Evolutionary conservation across 2,888 invertebrate genomes (phyloP).

Genomic region (Heliconius charithonia): DNA sequence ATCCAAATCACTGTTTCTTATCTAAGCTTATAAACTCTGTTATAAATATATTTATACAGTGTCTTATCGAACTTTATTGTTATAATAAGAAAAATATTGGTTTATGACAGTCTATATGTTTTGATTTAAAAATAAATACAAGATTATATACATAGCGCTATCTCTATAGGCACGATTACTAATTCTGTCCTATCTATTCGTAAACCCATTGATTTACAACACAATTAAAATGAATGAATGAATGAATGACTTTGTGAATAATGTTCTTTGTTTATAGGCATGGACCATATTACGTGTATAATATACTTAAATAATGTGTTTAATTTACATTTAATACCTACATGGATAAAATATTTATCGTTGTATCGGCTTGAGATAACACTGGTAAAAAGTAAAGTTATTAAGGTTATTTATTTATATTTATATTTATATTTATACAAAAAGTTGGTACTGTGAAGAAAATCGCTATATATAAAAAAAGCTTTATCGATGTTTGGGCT

Average conservation of each 20-base stretch:
- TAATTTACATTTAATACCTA: neutral
- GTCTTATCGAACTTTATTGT: slow-evolving; percentile 24
- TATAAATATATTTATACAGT: slow-evolving; percentile 20
- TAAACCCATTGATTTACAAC: slow-evolving; percentile 1
- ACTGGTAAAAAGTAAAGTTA: no score
- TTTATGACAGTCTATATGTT: slow-evolving; percentile 22
- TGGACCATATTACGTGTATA: neutral
- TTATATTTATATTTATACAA: no score
- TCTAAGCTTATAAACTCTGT: slow-evolving; percentile 12
- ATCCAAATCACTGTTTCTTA: slow-evolving; percentile 31
- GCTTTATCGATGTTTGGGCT: no score
- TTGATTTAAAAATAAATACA: slow-evolving; percentile 33
- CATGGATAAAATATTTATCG: neutral
- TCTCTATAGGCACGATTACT: slow-evolving; percentile 13
- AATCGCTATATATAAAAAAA: no score
- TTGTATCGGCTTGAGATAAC: no score
- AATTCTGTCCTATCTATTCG: neutral
- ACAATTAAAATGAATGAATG: neutral
- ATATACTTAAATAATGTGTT: neutral
- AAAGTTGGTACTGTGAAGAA: no score
- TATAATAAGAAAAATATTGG: slow-evolving; percentile 25
- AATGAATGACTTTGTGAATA: slow-evolving; percentile 5
- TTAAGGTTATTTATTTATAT: no score
- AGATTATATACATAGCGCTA: slow-evolving; percentile 15
- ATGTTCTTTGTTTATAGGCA: neutral